Evolutionary conservation across 2,797 vertebrate species (phyloP).

Genomic region (Leptoclinus maculatus): DNA sequence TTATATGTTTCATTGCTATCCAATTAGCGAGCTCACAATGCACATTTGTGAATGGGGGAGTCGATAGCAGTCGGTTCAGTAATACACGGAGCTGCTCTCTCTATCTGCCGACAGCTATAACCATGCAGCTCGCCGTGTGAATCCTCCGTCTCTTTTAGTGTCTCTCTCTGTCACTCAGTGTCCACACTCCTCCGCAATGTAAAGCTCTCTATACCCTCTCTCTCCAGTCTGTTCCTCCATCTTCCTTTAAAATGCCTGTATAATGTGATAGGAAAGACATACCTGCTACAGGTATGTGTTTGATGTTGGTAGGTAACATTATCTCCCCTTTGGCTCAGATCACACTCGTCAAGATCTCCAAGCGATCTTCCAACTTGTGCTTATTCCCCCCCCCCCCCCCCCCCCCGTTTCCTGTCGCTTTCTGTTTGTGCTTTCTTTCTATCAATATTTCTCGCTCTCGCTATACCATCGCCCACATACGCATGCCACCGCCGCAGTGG

Average conservation of each 20-base stretch:
- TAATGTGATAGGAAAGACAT: neutral
- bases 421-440: slow-evolving; percentile 55
- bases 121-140: slow-evolving; percentile 4
- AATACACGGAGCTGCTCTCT: neutral
- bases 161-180: slow-evolving; percentile 21
- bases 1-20: neutral
- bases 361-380: slow-evolving; percentile 16
- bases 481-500: slow-evolving; percentile 64
- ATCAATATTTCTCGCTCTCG: slow-evolving; percentile 63
- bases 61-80: neutral
- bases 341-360: neutral
- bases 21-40: neutral
- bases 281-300: neutral
- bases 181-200: slow-evolving; percentile 27
- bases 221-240: neutral
- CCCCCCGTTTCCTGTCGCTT: slow-evolving; percentile 39
- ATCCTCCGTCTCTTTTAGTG: neutral
- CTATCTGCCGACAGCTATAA: neutral
- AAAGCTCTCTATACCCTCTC: neutral
- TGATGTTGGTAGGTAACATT: neutral
- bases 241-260: neutral
- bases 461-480: slow-evolving; percentile 69
- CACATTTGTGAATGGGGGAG: neutral
- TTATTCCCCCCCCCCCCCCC: slow-evolving; percentile 10
- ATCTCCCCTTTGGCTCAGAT: slow-evolving; percentile 5